Evolutionary conservation across 1,140 invertebrate genomes (phyloP), one percentile per base, ranked within the genome.

Genomic region (Drosophila subobscura): DNA sequence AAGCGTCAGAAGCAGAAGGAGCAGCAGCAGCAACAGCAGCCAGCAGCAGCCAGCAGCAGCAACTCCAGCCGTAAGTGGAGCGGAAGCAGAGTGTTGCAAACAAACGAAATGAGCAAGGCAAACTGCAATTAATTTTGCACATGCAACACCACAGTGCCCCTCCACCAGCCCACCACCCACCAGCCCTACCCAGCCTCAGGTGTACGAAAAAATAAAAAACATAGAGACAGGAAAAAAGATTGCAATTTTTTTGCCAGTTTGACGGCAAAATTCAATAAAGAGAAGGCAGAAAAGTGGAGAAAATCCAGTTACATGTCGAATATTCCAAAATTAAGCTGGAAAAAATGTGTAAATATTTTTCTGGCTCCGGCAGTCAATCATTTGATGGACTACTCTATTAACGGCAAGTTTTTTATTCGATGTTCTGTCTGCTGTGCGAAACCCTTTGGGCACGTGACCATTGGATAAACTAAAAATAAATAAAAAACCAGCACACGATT

Each of bases 11-110:
- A 4, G 37, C 65, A 23, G 49, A 33, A 61, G 20, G 33, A 50
- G 10, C 33, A 25, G 14, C 41, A 37, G 63, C 46, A 59, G 40
- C 52, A 55, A 40, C 5, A 33, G 47, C n/a, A 10, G 59, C 16
- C 16, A 25, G 65, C 52, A 57, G 44, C 74, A 37, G n/a, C n/a
- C n/a, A 20, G 33, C 33, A 3, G 40, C 40, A 52, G 65, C 66
- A 70, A 49, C 74, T 77, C 72, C 67, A 59, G 33, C 29, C 46
- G 47, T 57, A 79, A 79, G 65, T 79, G 77, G 77, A 79, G 77
- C 77, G 77, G 77, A 79, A 79, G 65, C 58, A 44, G 14, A 57
- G 46, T 68, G 46, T 33, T 25, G 61, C 64, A 66, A 67, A 67
- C 64, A 67, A 59, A 52, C 72, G 53, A 75, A 75, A 75, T 50